phyloP scores from a whole-genome alignment of 1,140 invertebrate genomes.

The Ladona fulva region DNA sequence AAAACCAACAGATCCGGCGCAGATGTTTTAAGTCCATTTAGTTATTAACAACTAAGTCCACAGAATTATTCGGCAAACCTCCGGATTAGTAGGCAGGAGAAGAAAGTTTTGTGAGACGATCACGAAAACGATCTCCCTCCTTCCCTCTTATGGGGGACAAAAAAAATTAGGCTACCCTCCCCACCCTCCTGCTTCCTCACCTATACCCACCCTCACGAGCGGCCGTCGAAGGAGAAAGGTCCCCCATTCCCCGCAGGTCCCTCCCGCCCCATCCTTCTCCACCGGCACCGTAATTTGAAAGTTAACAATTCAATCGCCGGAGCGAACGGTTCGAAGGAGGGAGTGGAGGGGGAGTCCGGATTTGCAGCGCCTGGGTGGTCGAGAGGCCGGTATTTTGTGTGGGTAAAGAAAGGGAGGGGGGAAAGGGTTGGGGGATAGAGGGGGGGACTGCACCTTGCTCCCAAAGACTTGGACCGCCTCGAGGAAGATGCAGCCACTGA shows the following conservation, averaged over 20 bases:
- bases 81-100: neutral
- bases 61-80: neutral
- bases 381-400: neutral
- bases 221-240: too few relatives aligned
- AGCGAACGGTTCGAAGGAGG: neutral
- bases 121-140: neutral
- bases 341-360: neutral
- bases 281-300: slow-evolving; percentile 3
- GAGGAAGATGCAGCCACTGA: too few relatives aligned
- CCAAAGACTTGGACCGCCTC: too few relatives aligned
- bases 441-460: neutral
- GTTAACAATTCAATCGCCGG: neutral
- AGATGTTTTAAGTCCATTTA: neutral
- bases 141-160: neutral
- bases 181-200: neutral
- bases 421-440: neutral
- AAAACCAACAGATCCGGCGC: neutral
- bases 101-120: neutral
- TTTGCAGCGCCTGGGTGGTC: neutral
- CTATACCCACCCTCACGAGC: neutral
- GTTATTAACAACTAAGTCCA: neutral
- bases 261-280: too few relatives aligned
- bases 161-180: neutral
- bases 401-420: neutral
- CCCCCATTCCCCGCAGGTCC: neutral